Percentiles rank a stretch among this genome's conserved stretches.
Evolutionary conservation across 2,888 invertebrate species (phyloP).

Genomic region (Stratiomys singularior): DNA sequence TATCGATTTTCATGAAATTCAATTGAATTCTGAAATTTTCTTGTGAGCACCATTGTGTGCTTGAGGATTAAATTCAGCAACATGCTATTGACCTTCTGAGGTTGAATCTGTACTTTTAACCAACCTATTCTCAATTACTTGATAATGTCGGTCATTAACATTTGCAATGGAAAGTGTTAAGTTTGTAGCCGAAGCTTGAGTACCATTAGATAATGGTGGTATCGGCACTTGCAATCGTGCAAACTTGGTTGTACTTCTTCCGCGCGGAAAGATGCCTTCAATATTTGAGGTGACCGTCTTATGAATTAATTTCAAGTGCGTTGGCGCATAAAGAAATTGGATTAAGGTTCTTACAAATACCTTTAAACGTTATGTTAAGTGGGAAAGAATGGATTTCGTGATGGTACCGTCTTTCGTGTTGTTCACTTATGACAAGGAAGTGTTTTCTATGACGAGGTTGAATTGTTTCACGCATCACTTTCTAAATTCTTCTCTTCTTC

Average conservation of each 20-base stretch:
- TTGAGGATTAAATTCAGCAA: not conserved
- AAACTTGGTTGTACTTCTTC: not conserved
- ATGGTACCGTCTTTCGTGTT: too few species aligned
- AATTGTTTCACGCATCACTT: too few species aligned
- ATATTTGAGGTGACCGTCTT: not conserved
- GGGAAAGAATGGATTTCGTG: conserved; percentile 1
- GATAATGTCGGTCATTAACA: conserved; percentile 45
- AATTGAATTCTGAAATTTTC: not conserved
- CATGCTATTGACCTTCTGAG: conserved; percentile 29
- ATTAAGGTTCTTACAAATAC: conserved; percentile 3
- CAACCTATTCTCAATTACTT: conserved; percentile 15
- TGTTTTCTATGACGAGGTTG: too few species aligned
- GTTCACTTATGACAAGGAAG: too few species aligned
- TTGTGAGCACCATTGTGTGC: not conserved
- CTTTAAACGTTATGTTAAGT: not conserved
- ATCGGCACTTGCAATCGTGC: not conserved
- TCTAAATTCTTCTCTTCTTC: too few species aligned
- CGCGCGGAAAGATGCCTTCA: not conserved
- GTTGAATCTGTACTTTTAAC: conserved; percentile 6
- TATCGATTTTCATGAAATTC: too few species aligned
- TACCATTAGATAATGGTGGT: not conserved
- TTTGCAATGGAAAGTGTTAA: conserved; percentile 44
- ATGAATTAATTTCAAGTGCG: conserved; percentile 20
- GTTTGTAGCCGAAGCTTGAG: not conserved
- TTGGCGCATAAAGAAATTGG: conserved; percentile 18